Evolutionary conservation across 2,113 vertebrate genomes (phyloP), one percentile per base, ranked within the genome.

Genomic region (Scartelaos histophorus): DNA sequence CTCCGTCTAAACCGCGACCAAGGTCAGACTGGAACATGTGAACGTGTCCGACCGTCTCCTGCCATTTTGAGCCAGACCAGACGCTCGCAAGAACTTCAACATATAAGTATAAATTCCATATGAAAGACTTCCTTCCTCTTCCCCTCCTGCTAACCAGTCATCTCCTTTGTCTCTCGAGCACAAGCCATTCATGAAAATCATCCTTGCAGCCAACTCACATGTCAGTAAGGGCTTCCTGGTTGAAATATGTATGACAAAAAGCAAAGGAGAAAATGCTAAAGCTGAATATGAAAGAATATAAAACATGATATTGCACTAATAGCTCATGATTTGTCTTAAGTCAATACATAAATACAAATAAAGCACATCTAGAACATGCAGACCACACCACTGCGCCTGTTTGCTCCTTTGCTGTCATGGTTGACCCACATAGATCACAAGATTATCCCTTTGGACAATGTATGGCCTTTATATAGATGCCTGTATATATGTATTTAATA

Each of bases 11-110:
- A 64, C 16, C 17, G n/a, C 61, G 38, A 3, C 38, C 58, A 38
- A n/a, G 34, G 29, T 34, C 61, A 64, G 61, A 64, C 34, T 64
- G 61, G 61, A 64, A 34, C 61, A 38, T 64, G 61, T 64, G 61
- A 64, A 64, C 38, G 12, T 19, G 34, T n/a, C 29, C 3, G 38
- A 38, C 29, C 61, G n/a, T 19, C 58, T 29, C 24, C 61, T 64
- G 61, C 61, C 34, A 38, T 15, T 64, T 38, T 64, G 61, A 38
- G 34, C 61, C 61, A 61, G 13, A 29, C 16, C 58, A 61, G 58
- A 34, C 58, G 34, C 5, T 13, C 13, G 6, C 11, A 58, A 34
- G 1, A 16, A 16, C 24, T 61, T 34, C 25, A 24, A 10, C 17
- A 53, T 53, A 53, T 7, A 53, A 53, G 19, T 53, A 53, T 57